Evolutionary conservation across 1,140 invertebrate species (phyloP), one percentile per base, ranked within the genome.

Genomic region (Bombus difficillimus): DNA sequence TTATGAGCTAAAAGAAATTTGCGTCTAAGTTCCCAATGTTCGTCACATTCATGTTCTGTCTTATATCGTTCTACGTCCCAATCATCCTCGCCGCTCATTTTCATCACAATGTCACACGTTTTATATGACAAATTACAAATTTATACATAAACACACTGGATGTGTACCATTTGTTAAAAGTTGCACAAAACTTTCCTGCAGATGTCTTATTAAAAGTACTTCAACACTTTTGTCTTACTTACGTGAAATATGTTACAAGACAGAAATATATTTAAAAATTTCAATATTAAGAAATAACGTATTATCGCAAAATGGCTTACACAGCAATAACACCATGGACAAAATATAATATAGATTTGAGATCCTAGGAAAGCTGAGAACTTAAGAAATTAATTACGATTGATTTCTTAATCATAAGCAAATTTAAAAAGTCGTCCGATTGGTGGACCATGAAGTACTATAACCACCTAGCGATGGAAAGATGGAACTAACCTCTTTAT

Each of bases 11-110:
- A 88, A 91, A 98, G 96, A 93, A 98, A 98, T n/a, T 96, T 95
- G 89, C 96, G 96, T 39, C 97, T 95, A 73, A 98, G 93, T 72
- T 97, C 95, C 98, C 98, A 98, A 92, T 98, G 98, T 85, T 98
- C 97, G 22, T 97, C 97, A 83, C 97, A 97, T 93, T 98, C 98
- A 89, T 97, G 96, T 53, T 97, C 97, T 22, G 96, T 96, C 90
- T 95, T 96, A 86, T 97, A 96, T 81, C 96, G 95, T 78, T 97
- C 96, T 3, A 97, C 93, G 89, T 97, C 90, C 90, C 90, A 91
- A 57, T 89, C 80, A 8, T 90, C 73, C 2, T 81, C 57, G 37
- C 43, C 57, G 34, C 47, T 84, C 89, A 90, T 89, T 34, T 59
- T 83, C 62, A 43, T 72, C 25, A 28, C 13, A 71, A 39, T 32